Evolutionary conservation across 2,113 vertebrate species (phyloP).

Genomic region (Saguinus imperator): DNA sequence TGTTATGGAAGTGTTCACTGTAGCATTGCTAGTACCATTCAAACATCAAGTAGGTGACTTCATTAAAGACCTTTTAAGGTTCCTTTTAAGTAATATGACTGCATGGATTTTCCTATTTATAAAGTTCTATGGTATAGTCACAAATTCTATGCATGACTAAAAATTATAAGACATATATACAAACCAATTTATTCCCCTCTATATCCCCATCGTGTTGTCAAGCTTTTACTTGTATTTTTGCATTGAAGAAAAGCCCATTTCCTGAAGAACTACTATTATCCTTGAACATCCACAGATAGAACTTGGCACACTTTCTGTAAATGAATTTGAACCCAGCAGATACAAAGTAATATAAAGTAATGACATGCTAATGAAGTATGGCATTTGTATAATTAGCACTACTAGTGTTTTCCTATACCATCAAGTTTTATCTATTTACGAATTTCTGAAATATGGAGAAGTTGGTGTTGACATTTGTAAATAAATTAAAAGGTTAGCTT

Average conservation of each 20-base stretch:
- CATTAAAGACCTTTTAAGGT: neutral
- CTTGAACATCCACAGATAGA: neutral
- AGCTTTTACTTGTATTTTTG: neutral
- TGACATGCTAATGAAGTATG: neutral
- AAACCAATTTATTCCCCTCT: neutral
- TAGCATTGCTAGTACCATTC: neutral
- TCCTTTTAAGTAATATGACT: neutral
- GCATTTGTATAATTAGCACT: neutral
- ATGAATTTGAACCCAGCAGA: neutral
- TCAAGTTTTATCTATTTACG: neutral
- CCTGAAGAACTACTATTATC: neutral
- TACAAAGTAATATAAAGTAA: neutral
- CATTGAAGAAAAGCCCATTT: neutral
- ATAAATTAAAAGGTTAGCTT: neutral
- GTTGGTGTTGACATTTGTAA: neutral
- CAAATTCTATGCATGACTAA: neutral
- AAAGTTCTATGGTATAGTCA: neutral
- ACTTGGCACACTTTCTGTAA: neutral
- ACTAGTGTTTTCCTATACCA: neutral
- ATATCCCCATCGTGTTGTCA: accelerated
- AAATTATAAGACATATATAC: neutral
- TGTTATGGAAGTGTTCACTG: too few relatives aligned
- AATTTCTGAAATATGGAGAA: neutral
- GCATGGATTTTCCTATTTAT: neutral
- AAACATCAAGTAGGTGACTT: neutral